Evolutionary conservation across 2,888 invertebrate genomes (phyloP).

Genomic region (Gortyna flavago): DNA sequence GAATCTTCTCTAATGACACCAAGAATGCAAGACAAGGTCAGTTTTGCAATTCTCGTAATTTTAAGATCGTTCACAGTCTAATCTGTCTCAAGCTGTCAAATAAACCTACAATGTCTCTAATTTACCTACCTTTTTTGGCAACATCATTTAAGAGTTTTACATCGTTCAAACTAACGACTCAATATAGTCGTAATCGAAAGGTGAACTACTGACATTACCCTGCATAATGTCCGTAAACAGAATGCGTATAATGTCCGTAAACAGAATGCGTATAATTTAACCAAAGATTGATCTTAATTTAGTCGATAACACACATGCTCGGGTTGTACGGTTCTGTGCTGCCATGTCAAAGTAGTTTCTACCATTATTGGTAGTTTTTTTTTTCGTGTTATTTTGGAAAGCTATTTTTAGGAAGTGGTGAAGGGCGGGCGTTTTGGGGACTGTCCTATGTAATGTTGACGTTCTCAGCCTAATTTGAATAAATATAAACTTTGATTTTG

Average conservation of each 20-base stretch:
- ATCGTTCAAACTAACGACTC: slow-evolving; percentile 23
- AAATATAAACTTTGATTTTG: too few relatives aligned
- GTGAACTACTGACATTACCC: slow-evolving; percentile 55
- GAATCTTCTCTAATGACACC: background rate
- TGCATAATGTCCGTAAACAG: slow-evolving; percentile 32
- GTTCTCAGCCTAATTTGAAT: too few relatives aligned
- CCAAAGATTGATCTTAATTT: slow-evolving; percentile 39
- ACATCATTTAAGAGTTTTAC: background rate
- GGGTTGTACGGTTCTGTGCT: background rate
- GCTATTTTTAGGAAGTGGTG: too few relatives aligned
- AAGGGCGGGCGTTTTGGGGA: too few relatives aligned
- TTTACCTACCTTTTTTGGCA: background rate
- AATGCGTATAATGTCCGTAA: slow-evolving; percentile 19
- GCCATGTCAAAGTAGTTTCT: slow-evolving; percentile 26
- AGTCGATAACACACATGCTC: slow-evolving; percentile 6
- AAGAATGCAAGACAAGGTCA: background rate
- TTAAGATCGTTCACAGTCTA: background rate
- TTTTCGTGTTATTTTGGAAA: too few relatives aligned
- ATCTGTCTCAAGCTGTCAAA: background rate
- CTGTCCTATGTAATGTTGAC: too few relatives aligned
- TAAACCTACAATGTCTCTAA: background rate
- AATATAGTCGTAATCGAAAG: slow-evolving; percentile 24
- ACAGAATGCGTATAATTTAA: slow-evolving; percentile 24
- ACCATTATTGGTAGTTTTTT: slow-evolving; percentile 42
- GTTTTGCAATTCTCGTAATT: background rate